Percentiles rank a stretch among this genome's conserved stretches.
phyloP scores from a whole-genome alignment of 2,888 invertebrate species.

The Eristalinus aeneus region DNA sequence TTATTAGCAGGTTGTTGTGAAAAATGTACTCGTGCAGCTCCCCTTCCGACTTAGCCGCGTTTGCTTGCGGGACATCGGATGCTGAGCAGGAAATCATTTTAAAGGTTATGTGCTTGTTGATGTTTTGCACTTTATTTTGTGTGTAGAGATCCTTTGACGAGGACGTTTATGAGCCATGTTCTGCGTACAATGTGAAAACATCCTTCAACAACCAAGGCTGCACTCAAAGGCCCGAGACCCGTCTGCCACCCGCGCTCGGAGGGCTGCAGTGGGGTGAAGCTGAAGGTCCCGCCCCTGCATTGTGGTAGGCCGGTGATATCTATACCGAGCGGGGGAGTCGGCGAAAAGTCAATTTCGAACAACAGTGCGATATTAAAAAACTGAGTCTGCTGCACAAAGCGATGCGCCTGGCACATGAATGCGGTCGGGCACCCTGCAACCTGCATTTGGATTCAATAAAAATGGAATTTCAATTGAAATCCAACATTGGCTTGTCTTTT shows the following conservation, averaged over 20 bases:
- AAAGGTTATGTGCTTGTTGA: conserved; percentile 64
- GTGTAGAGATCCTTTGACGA: conserved; percentile 31
- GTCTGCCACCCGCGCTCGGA: background rate
- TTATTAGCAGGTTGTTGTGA: conserved; percentile 53
- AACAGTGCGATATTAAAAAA: conserved; percentile 69
- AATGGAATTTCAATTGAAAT: conserved; percentile 62
- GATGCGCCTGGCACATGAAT: background rate
- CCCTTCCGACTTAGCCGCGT: background rate
- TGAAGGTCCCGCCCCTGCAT: conserved; percentile 3
- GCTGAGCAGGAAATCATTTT: conserved; percentile 54
- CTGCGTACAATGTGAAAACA: conserved; percentile 33
- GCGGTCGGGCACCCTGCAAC: conserved; percentile 9
- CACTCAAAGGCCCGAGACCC: background rate
- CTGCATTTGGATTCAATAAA: conserved; percentile 65
- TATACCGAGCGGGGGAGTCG: background rate
- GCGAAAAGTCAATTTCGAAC: conserved; percentile 63
- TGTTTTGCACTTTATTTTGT: conserved; percentile 12
- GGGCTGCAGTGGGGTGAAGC: conserved; percentile 10
- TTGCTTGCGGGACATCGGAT: conserved; percentile 38
- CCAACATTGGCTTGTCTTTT: conserved; percentile 31
- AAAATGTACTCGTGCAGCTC: background rate
- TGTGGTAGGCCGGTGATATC: conserved; percentile 26
- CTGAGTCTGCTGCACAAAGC: conserved; percentile 30
- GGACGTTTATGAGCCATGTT: conserved; percentile 47
- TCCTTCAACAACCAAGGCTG: conserved; percentile 49